phyloP scores from a whole-genome alignment of 2,797 vertebrate species.

The Notolepis coatsorum region DNA sequence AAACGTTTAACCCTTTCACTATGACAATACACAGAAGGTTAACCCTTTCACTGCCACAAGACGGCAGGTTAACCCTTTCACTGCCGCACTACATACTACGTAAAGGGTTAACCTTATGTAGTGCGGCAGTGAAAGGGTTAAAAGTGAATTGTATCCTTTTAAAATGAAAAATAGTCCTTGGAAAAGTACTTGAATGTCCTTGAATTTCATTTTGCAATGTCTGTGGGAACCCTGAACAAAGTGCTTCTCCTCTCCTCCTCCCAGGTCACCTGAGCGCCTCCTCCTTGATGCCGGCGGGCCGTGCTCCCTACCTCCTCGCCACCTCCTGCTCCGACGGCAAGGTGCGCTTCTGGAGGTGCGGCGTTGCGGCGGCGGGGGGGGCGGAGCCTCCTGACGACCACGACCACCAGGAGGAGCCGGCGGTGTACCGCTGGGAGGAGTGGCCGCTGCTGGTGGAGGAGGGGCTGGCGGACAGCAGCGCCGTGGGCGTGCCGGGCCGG shows the following conservation, averaged over 20 bases:
- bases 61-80: no score
- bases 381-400: constrained; percentile 55
- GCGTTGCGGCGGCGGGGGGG: constrained; percentile 59
- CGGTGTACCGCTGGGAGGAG: constrained; percentile 91
- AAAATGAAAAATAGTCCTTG: no score
- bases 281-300: constrained; percentile 91
- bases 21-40: no score
- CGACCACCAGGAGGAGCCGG: constrained; percentile 53
- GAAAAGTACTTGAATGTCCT: no score
- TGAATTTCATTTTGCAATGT: background rate
- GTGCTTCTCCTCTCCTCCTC: constrained; percentile 22
- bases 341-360: constrained; percentile 96
- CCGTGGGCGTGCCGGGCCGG: constrained; percentile 85
- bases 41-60: no score
- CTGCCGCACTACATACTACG: no score
- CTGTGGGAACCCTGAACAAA: background rate
- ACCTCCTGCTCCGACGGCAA: constrained; percentile 95
- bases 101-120: no score
- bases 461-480: constrained; percentile 84
- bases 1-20: no score
- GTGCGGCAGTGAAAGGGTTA: no score
- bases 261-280: constrained; percentile 95
- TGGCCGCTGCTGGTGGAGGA: constrained; percentile 95
- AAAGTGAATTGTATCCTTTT: no score
- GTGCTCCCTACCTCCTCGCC: constrained; percentile 94